Base-by-base conservation (phyloP, 1,140 invertebrate species). In the Calephelis nemesis region DNA sequence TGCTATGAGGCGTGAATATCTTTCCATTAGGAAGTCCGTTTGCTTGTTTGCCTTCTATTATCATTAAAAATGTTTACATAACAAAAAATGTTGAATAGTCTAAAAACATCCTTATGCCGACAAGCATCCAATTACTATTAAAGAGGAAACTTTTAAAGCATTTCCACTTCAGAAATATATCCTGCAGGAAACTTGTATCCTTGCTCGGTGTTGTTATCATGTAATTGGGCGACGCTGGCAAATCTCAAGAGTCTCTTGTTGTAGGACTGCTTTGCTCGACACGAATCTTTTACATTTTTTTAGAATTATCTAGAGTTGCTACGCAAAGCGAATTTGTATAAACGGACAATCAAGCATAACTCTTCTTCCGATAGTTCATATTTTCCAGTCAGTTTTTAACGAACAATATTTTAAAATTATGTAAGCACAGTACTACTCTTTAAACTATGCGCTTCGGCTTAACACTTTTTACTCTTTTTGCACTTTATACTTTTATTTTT, bases 121-220 rank as follows among this genome's bases (percentile, higher is more conserved):
- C 10, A 60, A 39, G 30, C 54, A n/a, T 60, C 54, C 54, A 60
- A 60, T 60, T 60, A 60, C 11, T 7, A 39, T 60, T 60, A 60
- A 45, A 60, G 30, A 19, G 4, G 12, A 40, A 60, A 60, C 54
- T 60, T 7, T 30, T n/a, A n/a, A 60, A 60, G 54, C 7, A 60
- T 60, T 40, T 60, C 54, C 54, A 60, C 54, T 60, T 60, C 39
- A 60, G 54, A 60, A 60, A 58, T 58, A 54, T 54, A 58, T 58
- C 52, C 52, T 58, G 52, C 19, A 58, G 52, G 52, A 58, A 58
- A 58, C 52, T 58, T 58, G 52, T 30, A 12, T 58, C 52, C 52
- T 54, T 54, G 30, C 15, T 19, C 19, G 9, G 19, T 19, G 52
- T 30, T 54, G 52, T 54, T 54, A 30, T 54, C 52, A 19, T 15